phyloP scores from a whole-genome alignment of 2,113 vertebrate species.

The Platichthys flesus region DNA sequence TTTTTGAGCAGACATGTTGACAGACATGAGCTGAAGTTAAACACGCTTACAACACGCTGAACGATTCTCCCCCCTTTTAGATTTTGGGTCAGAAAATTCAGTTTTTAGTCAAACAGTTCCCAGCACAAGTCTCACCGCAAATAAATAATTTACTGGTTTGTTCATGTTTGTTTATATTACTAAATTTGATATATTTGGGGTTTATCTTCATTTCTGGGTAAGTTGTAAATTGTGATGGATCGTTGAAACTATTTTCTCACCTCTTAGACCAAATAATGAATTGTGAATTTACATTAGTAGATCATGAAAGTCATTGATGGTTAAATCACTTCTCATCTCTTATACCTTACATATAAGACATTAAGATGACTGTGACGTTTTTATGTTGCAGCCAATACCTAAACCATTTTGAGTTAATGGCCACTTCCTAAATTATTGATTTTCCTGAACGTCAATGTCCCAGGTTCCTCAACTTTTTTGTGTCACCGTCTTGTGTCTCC shows the following conservation, averaged over 20 bases:
- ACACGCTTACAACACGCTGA: not conserved
- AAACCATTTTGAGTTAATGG: not conserved
- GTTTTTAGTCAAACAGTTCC: not conserved
- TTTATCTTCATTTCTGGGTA: too few species aligned
- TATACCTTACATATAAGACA: not conserved
- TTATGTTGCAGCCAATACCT: not conserved
- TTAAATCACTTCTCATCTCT: not conserved
- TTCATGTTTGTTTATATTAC: too few species aligned
- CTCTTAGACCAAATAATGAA: too few species aligned
- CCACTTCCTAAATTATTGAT: not conserved
- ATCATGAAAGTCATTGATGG: too few species aligned
- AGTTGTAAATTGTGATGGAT: too few species aligned
- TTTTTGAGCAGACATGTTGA: not conserved
- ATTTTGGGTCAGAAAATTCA: not conserved
- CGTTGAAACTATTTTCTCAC: too few species aligned
- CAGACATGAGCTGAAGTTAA: not conserved
- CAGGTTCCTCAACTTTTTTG: not conserved
- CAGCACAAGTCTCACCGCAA: too few species aligned
- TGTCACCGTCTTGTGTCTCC: constrained; percentile 31
- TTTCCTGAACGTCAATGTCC: not conserved
- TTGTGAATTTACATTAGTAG: not conserved
- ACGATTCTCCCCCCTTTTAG: not conserved
- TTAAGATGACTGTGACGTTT: not conserved
- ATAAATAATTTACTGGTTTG: too few species aligned
- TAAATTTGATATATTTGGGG: too few species aligned